A percentile compares a stretch with the other conserved stretches of the same genome.
Conservation (phyloP, 1,140 invertebrate species). For the Lasioglossum baleicum region DNA sequence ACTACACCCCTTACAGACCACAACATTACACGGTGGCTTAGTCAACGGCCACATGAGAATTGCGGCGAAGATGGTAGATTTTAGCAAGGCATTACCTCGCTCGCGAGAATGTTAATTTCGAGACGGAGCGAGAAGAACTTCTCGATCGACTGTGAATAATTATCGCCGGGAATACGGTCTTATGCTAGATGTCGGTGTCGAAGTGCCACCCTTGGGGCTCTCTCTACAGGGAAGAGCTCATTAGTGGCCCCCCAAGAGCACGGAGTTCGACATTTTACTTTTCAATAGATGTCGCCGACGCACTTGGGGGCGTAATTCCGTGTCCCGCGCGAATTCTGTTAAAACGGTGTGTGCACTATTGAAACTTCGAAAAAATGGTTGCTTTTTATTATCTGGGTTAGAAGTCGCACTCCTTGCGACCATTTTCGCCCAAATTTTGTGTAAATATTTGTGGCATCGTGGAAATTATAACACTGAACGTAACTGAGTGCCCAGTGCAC, state of each 20-base stretch:
- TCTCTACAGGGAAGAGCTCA: too few relatives aligned
- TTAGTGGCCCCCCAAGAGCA: too few relatives aligned
- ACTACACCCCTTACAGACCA: not conserved
- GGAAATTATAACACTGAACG: too few relatives aligned
- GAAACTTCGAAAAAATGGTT: too few relatives aligned
- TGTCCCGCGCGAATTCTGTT: too few relatives aligned
- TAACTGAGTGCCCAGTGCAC: too few relatives aligned
- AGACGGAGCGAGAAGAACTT: not conserved
- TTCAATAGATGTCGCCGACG: not conserved
- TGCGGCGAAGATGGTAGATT: not conserved
- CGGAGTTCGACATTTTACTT: not conserved
- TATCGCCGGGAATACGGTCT: not conserved
- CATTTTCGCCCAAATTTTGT: too few relatives aligned
- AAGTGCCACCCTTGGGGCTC: not conserved
- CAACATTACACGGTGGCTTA: conserved; percentile 19
- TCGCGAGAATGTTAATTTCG: not conserved
- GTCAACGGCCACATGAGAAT: conserved; percentile 1
- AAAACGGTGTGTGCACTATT: too few relatives aligned
- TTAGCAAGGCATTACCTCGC: too few relatives aligned
- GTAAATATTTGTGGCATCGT: too few relatives aligned
- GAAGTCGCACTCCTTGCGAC: too few relatives aligned
- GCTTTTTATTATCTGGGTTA: too few relatives aligned
- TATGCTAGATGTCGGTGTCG: not conserved
- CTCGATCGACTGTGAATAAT: not conserved
- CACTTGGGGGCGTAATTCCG: not conserved